Conservation (phyloP, 2,797 vertebrate genomes). For the Premnoplex brunnescens region DNA sequence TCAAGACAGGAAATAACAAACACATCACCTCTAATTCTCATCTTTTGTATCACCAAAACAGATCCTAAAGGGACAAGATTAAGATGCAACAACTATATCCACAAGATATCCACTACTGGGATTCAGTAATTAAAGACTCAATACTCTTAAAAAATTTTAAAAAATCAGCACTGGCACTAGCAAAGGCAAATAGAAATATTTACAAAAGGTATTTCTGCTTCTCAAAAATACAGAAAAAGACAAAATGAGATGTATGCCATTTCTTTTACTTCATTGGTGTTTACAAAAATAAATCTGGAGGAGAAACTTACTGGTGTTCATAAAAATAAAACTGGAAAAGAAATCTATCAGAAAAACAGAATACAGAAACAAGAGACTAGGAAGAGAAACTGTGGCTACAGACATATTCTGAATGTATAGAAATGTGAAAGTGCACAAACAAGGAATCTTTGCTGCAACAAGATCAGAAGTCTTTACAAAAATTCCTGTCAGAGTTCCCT, state of each 20-base stretch:
- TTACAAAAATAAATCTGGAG: neutral
- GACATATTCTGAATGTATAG: neutral
- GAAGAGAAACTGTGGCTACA: neutral
- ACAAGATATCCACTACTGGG: neutral
- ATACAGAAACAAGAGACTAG: neutral
- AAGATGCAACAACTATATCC: neutral
- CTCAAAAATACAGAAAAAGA: neutral
- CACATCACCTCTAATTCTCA: neutral
- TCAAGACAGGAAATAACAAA: neutral
- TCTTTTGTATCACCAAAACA: neutral
- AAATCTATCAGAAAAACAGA: neutral
- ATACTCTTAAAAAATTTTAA: neutral
- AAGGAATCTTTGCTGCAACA: neutral
- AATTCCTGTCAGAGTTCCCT: neutral
- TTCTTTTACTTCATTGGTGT: neutral
- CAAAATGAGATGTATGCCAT: neutral
- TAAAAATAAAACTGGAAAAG: neutral
- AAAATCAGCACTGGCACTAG: neutral
- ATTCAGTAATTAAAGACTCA: neutral
- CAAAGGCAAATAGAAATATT: neutral
- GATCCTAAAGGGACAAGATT: neutral
- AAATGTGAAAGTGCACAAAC: neutral
- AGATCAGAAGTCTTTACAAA: neutral
- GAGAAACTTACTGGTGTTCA: neutral
- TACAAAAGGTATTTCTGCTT: neutral